phyloP scores from a whole-genome alignment of 2,888 invertebrate genomes.

The Teleiodes luculella region DNA sequence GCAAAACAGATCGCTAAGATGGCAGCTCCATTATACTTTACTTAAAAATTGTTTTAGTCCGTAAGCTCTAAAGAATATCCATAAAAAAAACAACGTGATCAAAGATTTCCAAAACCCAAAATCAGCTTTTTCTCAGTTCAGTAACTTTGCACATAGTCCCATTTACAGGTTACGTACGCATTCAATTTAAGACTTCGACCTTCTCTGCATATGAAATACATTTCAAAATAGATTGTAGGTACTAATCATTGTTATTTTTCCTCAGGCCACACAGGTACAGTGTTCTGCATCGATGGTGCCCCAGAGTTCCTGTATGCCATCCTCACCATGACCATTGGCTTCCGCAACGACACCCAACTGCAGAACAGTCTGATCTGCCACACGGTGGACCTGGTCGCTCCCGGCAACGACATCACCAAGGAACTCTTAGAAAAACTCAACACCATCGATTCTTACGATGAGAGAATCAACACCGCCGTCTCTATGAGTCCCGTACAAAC shows the following conservation, averaged over 20 bases:
- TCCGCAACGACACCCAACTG: constrained; percentile 65
- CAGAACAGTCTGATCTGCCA: constrained; percentile 79
- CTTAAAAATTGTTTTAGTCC: too few species aligned
- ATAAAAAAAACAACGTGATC: too few species aligned
- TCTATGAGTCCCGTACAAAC: constrained; percentile 54
- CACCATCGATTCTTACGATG: constrained; percentile 75
- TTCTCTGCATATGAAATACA: too few species aligned
- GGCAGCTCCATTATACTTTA: too few species aligned
- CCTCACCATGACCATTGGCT: constrained; percentile 64
- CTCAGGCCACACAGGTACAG: constrained; percentile 74
- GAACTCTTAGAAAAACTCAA: constrained; percentile 64
- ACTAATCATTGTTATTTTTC: constrained; percentile 1
- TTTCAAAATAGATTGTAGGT: not conserved
- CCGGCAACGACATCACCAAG: constrained; percentile 52
- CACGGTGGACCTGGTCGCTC: constrained; percentile 71
- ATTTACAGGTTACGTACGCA: too few species aligned
- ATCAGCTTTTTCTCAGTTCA: too few species aligned
- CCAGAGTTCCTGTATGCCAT: constrained; percentile 83
- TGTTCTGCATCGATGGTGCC: constrained; percentile 90
- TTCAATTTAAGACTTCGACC: too few species aligned
- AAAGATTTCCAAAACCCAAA: too few species aligned
- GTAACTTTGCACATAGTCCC: too few species aligned
- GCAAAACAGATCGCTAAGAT: too few species aligned
- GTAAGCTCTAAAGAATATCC: too few species aligned
- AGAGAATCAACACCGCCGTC: constrained; percentile 75